These are phyloP conservation scores for Leucoptera coffeella DNA, from an alignment of 2,888 invertebrate species.

Conservation along the genomic window DNA sequence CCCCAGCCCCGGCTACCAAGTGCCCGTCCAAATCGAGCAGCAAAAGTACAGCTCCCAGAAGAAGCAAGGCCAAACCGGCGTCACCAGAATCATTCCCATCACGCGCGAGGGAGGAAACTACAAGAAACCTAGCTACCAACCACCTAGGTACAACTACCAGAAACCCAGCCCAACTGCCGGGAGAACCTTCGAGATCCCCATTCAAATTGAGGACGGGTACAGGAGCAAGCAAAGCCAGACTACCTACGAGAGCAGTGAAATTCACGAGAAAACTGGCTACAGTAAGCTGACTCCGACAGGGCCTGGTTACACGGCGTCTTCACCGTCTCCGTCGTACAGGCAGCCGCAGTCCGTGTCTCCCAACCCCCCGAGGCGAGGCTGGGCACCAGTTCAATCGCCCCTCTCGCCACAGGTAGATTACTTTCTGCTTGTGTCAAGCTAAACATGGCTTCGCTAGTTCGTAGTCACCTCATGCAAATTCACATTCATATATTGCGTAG, in stretches of 20 bases:
- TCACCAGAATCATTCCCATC: too few species aligned
- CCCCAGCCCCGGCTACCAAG: too few species aligned
- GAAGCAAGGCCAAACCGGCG: too few species aligned
- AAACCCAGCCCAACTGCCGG: conserved; percentile 3
- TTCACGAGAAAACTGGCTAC: conserved; percentile 31
- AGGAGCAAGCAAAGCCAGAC: conserved; percentile 10
- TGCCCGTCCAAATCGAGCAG: too few species aligned
- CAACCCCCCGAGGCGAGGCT: conserved; percentile 18
- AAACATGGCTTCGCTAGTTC: too few species aligned
- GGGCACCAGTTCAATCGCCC: conserved; percentile 44
- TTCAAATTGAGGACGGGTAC: conserved; percentile 4
- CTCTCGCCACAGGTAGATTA: conserved; percentile 37
- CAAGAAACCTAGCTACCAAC: too few species aligned
- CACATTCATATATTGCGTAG: too few species aligned
- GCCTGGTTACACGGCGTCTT: conserved; percentile 22
- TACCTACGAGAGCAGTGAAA: conserved; percentile 13
- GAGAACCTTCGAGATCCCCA: conserved; percentile 8
- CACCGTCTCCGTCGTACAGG: conserved; percentile 15
- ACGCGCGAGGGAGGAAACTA: too few species aligned
- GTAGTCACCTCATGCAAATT: too few species aligned
- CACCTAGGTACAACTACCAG: conserved; percentile 10
- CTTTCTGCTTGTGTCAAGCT: background rate
- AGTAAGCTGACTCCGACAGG: conserved; percentile 43
- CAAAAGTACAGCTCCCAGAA: too few species aligned
- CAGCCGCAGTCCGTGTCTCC: conserved; percentile 30